phyloP scores from a whole-genome alignment of 2,113 vertebrate genomes.

The Bufo gargarizans region DNA sequence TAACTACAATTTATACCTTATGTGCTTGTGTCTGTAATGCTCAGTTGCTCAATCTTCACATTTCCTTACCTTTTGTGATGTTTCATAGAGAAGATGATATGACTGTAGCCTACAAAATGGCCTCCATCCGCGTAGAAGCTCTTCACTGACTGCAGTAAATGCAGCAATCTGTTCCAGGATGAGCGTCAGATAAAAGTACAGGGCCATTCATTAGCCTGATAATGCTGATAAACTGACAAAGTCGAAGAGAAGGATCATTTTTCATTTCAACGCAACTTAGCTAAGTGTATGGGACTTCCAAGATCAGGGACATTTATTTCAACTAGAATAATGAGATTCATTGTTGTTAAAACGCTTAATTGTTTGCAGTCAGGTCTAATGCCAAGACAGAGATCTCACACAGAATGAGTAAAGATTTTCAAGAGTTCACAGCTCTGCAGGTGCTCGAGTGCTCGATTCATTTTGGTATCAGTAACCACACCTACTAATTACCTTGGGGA shows the following conservation, averaged over 20 bases:
- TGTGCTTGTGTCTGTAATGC: neutral
- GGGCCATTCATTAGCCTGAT: slow-evolving; percentile 19
- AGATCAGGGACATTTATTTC: slow-evolving; percentile 46
- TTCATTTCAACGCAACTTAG: slow-evolving; percentile 23
- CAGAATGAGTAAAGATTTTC: slow-evolving; percentile 52
- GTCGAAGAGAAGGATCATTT: slow-evolving; percentile 55
- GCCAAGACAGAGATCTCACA: slow-evolving; percentile 44
- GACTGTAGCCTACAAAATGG: neutral
- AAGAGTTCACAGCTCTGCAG: slow-evolving; percentile 41
- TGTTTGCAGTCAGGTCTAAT: slow-evolving; percentile 62
- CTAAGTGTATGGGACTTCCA: slow-evolving; percentile 44
- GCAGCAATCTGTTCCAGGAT: slow-evolving; percentile 12
- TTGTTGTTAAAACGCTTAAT: slow-evolving; percentile 60
- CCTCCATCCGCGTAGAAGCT: neutral
- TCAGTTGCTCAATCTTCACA: neutral
- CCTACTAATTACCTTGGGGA: slow-evolving; percentile 62
- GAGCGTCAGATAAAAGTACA: neutral
- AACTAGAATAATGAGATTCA: slow-evolving; percentile 50
- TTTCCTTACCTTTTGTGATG: neutral
- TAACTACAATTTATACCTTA: neutral
- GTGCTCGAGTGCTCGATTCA: slow-evolving; percentile 52
- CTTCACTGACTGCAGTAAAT: slow-evolving; percentile 16
- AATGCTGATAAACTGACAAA: slow-evolving; percentile 36
- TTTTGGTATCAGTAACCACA: slow-evolving; percentile 56
- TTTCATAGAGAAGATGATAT: neutral